These are phyloP conservation scores for Drosophila stalkeri DNA, from an alignment of 2,888 invertebrate genomes.

Conservation along the genomic window DNA sequence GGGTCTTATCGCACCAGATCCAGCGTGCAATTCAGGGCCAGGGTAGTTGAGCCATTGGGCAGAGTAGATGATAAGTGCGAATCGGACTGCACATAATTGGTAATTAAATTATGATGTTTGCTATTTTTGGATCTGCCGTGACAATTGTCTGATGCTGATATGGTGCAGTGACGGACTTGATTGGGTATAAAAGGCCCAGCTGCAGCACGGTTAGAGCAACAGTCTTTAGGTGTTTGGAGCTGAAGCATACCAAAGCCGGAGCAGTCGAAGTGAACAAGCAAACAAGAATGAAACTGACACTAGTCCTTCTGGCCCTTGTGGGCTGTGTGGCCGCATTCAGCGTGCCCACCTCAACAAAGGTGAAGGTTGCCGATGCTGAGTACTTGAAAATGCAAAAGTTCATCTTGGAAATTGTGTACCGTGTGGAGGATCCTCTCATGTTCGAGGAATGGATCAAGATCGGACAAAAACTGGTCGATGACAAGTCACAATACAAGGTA, in stretches of 20 bases:
- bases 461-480: constrained; percentile 59
- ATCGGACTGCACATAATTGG: constrained; percentile 31
- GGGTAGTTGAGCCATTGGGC: neutral
- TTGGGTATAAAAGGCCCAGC: constrained; percentile 61
- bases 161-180: constrained; percentile 31
- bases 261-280: constrained; percentile 55
- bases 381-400: constrained; percentile 78
- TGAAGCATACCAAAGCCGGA: constrained; percentile 69
- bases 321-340: constrained; percentile 74
- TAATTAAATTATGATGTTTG: constrained; percentile 26
- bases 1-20: constrained; percentile 29
- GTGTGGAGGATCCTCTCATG: constrained; percentile 70
- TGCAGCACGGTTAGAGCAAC: constrained; percentile 54
- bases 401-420: constrained; percentile 75
- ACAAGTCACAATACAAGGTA: constrained; percentile 71
- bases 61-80: constrained; percentile 28
- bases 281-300: constrained; percentile 75
- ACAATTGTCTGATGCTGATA: constrained; percentile 36
- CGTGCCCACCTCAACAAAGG: constrained; percentile 58
- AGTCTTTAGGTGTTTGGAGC: constrained; percentile 81
- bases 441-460: constrained; percentile 81
- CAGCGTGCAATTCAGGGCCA: constrained; percentile 22
- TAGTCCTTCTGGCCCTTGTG: constrained; percentile 79
- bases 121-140: constrained; percentile 40
- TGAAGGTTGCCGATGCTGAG: constrained; percentile 73